Conservation (phyloP, 2,113 vertebrate species). For the Myotis yumanensis region DNA sequence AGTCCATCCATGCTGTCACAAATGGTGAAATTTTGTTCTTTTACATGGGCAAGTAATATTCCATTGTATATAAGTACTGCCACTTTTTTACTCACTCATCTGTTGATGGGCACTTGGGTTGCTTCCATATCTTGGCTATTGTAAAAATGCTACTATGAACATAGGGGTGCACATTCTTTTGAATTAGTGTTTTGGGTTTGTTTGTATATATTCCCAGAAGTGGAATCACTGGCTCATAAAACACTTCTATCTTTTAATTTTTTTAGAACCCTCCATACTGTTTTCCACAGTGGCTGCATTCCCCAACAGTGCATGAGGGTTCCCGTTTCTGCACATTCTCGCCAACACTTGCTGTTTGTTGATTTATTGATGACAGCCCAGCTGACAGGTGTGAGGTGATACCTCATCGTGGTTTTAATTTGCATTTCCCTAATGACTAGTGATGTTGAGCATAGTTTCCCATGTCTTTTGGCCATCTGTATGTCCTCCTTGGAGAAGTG, state of each 20-base stretch:
- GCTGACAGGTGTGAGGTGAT: neutral
- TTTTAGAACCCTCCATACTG: neutral
- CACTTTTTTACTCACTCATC: neutral
- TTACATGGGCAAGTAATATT: neutral
- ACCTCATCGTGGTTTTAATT: neutral
- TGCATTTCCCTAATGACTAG: neutral
- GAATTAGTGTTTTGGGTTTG: neutral
- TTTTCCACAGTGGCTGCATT: neutral
- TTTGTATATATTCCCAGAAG: neutral
- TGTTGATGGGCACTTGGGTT: neutral
- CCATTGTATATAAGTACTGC: neutral
- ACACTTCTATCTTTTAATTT: neutral
- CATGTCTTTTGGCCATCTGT: neutral
- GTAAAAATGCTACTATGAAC: neutral
- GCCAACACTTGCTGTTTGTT: neutral
- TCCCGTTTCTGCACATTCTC: neutral
- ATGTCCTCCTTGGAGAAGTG: neutral
- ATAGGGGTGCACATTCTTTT: neutral
- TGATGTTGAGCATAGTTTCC: neutral
- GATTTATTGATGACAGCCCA: neutral
- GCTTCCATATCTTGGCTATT: neutral
- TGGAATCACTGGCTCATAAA: neutral
- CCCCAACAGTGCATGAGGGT: neutral
- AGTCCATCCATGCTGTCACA: neutral
- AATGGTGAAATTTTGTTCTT: neutral